Percentiles rank a stretch among this genome's conserved stretches.
Evolutionary conservation across 2,888 invertebrate genomes (phyloP).

Genomic region (Gastracanthus pulcherrimus): DNA sequence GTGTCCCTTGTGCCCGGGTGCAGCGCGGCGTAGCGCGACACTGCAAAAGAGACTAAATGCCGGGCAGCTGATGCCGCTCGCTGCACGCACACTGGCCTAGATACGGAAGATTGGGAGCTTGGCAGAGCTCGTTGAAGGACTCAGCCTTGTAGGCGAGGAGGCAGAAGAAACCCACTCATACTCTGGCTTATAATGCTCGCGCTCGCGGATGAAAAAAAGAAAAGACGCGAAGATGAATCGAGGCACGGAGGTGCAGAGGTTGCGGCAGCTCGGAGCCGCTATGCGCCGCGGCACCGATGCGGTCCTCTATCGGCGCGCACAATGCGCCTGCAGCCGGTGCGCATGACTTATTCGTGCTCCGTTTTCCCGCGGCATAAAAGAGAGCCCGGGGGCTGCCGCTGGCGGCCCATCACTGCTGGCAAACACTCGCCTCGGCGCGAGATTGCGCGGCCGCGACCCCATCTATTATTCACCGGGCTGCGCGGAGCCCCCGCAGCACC

Average conservation of each 20-base stretch:
- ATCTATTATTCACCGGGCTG: conserved; percentile 75
- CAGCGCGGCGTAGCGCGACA: too few species aligned
- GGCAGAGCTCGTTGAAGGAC: conserved; percentile 51
- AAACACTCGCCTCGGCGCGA: conserved; percentile 73
- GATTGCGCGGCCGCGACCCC: conserved; percentile 76
- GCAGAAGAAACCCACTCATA: too few species aligned
- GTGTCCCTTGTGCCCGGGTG: background rate
- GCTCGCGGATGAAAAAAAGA: too few species aligned
- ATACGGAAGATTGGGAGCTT: conserved; percentile 59
- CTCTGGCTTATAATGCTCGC: too few species aligned
- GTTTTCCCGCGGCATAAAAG: conserved; percentile 64
- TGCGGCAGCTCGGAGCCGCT: too few species aligned
- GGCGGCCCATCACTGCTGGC: conserved; percentile 73
- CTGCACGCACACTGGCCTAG: conserved; percentile 60
- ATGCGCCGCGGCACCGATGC: background rate
- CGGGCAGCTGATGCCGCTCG: conserved; percentile 22
- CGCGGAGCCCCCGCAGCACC: conserved; percentile 30
- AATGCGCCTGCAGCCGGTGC: conserved; percentile 62
- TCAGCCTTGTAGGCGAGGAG: conserved; percentile 45
- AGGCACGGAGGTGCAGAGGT: too few species aligned
- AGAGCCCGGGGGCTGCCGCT: conserved; percentile 33
- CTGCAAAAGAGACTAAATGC: conserved; percentile 19
- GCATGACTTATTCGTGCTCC: conserved; percentile 75
- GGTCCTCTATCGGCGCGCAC: conserved; percentile 56
- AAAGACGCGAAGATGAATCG: too few species aligned